phyloP scores from a whole-genome alignment of 30 jellyfish, hydroid and myxozoan genomes.

The Aurelia aurita region DNA sequence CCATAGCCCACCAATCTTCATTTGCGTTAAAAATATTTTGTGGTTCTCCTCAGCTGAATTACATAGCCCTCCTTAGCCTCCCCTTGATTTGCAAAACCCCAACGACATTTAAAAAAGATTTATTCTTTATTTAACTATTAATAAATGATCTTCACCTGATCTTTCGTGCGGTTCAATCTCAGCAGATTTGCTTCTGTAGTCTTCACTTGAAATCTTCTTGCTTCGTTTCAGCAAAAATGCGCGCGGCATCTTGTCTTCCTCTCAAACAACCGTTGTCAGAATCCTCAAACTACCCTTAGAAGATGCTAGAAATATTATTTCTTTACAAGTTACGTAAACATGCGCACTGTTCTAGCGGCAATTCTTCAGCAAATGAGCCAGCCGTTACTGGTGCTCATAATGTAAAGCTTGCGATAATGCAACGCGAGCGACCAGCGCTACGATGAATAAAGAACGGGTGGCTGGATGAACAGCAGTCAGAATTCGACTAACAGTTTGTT shows the following conservation, averaged over 20 bases:
- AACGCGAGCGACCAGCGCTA: constrained; percentile 61
- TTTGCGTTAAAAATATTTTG: no score
- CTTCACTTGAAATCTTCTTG: constrained; percentile 23
- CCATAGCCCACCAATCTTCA: no score
- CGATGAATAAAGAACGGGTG: constrained; percentile 65
- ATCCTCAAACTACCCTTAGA: background rate
- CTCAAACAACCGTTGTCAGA: background rate
- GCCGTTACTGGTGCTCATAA: constrained; percentile 22
- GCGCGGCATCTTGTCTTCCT: constrained; percentile 70
- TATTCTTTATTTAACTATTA: background rate
- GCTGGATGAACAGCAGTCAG: constrained; percentile 50
- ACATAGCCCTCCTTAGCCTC: background rate
- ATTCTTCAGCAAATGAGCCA: constrained; percentile 77
- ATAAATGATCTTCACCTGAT: constrained; percentile 54
- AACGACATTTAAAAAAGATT: background rate
- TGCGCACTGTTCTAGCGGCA: background rate
- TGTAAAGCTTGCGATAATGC: constrained; percentile 8
- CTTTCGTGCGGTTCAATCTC: constrained; percentile 72
- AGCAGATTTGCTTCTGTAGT: constrained; percentile 30
- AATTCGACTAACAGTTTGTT: constrained; percentile 74
- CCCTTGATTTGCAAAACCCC: background rate
- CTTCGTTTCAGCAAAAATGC: constrained; percentile 83
- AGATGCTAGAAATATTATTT: background rate
- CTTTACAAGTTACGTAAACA: background rate
- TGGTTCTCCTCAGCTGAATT: no score